These are phyloP conservation scores for human DNA, from an alignment of 2,113 vertebrate genomes.

Conservation along the genomic window DNA sequence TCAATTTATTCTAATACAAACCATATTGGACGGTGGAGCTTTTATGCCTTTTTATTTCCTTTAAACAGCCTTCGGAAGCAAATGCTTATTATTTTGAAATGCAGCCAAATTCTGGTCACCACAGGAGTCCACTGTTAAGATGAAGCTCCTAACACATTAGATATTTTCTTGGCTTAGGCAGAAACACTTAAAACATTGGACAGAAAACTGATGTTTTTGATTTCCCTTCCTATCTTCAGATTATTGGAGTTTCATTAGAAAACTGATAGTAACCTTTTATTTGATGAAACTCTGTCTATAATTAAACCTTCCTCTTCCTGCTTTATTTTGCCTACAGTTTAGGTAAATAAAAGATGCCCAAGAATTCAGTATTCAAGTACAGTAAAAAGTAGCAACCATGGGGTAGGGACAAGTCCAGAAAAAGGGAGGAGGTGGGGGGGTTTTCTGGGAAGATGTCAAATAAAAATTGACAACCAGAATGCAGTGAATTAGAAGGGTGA, in stretches of 20 bases:
- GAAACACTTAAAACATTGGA: conserved; percentile 26
- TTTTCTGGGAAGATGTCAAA: not conserved
- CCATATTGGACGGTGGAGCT: conserved; percentile 30
- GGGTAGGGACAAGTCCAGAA: not conserved
- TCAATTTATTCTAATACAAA: conserved; percentile 67
- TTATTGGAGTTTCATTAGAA: conserved; percentile 4
- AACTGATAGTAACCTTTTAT: not conserved
- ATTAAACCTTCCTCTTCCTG: not conserved
- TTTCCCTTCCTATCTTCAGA: conserved; percentile 3
- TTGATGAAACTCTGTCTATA: not conserved
- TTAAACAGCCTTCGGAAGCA: conserved; percentile 29
- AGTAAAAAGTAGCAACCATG: not conserved
- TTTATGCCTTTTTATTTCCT: conserved; percentile 65
- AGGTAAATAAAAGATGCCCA: not conserved
- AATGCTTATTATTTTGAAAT: conserved; percentile 59
- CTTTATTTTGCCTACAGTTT: conserved; percentile 21
- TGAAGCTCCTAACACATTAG: not conserved
- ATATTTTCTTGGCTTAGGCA: conserved; percentile 19
- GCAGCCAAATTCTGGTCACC: conserved; percentile 18
- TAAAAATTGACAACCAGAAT: not conserved
- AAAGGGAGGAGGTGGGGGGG: not conserved
- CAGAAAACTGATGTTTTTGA: not conserved
- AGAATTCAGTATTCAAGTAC: not conserved
- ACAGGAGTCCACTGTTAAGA: not conserved
- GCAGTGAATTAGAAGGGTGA: not conserved